Evolutionary conservation across 2,888 invertebrate species (phyloP).

Genomic region (Xestobium rufovillosum): DNA sequence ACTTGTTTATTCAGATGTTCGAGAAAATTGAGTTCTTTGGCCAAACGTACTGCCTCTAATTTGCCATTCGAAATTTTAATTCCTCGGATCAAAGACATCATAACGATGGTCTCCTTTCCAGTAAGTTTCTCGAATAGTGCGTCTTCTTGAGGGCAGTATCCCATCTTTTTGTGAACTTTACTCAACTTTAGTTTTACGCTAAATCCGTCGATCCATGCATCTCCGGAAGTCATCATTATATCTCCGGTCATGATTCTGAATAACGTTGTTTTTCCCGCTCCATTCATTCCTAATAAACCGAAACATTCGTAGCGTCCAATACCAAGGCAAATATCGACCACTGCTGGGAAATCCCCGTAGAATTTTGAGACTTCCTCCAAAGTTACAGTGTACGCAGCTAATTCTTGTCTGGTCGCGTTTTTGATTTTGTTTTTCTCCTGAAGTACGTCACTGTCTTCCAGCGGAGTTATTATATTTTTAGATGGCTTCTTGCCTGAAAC

Average conservation of each 20-base stretch:
- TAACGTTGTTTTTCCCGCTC: slow-evolving; percentile 82
- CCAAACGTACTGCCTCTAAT: slow-evolving; percentile 36
- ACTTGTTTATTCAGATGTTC: slow-evolving; percentile 44
- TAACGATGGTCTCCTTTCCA: slow-evolving; percentile 46
- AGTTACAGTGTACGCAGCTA: slow-evolving; percentile 48
- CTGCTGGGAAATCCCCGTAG: slow-evolving; percentile 59
- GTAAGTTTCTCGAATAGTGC: slow-evolving; percentile 50
- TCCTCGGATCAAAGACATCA: slow-evolving; percentile 48
- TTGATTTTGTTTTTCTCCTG: slow-evolving; percentile 48
- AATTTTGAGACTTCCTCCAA: slow-evolving; percentile 69
- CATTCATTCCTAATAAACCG: slow-evolving; percentile 69
- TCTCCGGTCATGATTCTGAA: slow-evolving; percentile 89
- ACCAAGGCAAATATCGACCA: slow-evolving; percentile 58
- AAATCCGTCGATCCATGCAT: slow-evolving; percentile 52
- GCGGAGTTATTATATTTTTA: too few relatives aligned
- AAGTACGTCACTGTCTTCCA: slow-evolving; percentile 50
- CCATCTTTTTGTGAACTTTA: slow-evolving; percentile 49
- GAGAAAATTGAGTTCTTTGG: slow-evolving; percentile 41
- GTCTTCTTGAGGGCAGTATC: slow-evolving; percentile 54
- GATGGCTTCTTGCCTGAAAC: too few relatives aligned
- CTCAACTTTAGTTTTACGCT: slow-evolving; percentile 47
- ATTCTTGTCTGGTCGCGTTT: slow-evolving; percentile 36
- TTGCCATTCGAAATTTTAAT: slow-evolving; percentile 35
- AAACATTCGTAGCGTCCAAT: slow-evolving; percentile 71
- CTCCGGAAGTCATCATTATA: slow-evolving; percentile 60